A percentile compares a stretch with the other conserved stretches of the same genome.
These are phyloP conservation scores for Ceramica pisi DNA, from an alignment of 2,888 invertebrate genomes.

Conservation along the genomic window DNA sequence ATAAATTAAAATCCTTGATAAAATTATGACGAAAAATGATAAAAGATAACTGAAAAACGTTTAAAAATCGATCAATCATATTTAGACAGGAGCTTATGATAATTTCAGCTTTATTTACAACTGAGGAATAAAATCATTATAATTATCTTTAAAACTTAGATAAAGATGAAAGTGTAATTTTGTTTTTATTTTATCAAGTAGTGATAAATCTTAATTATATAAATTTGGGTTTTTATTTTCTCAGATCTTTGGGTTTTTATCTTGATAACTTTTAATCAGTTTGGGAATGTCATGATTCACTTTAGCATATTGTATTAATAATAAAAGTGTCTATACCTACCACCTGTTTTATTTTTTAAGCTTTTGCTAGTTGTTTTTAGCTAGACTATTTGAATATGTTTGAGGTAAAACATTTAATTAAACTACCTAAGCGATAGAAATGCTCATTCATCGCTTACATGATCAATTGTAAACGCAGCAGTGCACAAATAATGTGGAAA, in stretches of 20 bases:
- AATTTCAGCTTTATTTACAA: constrained; percentile 31
- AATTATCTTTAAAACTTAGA: constrained; percentile 32
- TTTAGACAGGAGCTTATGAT: constrained; percentile 61
- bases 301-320: neutral
- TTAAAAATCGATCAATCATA: constrained; percentile 81
- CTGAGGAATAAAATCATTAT: constrained; percentile 37
- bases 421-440: too few species aligned
- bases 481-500: too few species aligned
- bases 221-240: constrained; percentile 40
- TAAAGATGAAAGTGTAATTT: constrained; percentile 45
- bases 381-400: neutral
- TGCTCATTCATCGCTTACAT: too few species aligned
- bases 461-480: too few species aligned
- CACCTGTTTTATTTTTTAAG: neutral
- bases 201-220: constrained; percentile 39
- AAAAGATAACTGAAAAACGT: constrained; percentile 68
- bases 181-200: constrained; percentile 52
- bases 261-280: constrained; percentile 23
- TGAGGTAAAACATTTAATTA: too few species aligned
- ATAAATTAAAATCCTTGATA: constrained; percentile 38
- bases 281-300: constrained; percentile 32
- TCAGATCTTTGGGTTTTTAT: neutral
- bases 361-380: neutral
- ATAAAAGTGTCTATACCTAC: neutral
- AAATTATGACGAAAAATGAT: constrained; percentile 35